phyloP scores from a whole-genome alignment of 2,888 invertebrate species.

The Spialia ferax region DNA sequence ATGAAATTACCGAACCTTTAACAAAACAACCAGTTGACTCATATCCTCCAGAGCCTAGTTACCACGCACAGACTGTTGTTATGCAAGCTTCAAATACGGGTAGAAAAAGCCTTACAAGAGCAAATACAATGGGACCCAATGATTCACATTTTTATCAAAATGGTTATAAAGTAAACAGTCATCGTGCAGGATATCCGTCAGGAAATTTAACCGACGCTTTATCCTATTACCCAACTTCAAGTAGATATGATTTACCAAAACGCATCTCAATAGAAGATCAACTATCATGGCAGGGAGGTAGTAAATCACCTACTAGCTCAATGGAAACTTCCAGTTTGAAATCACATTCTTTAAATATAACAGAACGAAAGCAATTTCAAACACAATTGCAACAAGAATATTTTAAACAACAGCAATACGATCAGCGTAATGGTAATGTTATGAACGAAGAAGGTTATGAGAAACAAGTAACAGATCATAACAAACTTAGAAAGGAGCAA shows the following conservation, averaged over 20 bases:
- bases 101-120: constrained; percentile 84
- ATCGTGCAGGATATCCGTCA: constrained; percentile 90
- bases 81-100: constrained; percentile 70
- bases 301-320: constrained; percentile 88
- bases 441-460: constrained; percentile 72
- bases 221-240: constrained; percentile 93
- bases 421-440: constrained; percentile 80
- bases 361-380: constrained; percentile 85
- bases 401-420: constrained; percentile 83
- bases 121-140: constrained; percentile 83
- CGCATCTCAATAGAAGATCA: constrained; percentile 88
- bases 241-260: constrained; percentile 86
- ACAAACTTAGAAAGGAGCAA: constrained; percentile 74
- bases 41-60: constrained; percentile 85
- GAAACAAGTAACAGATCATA: constrained; percentile 66
- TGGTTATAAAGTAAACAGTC: constrained; percentile 89
- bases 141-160: constrained; percentile 87
- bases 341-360: constrained; percentile 86
- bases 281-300: constrained; percentile 86
- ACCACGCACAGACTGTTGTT: constrained; percentile 86
- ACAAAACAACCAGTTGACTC: constrained; percentile 68
- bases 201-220: constrained; percentile 93
- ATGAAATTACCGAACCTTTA: constrained; percentile 77
- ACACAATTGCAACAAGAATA: constrained; percentile 85
- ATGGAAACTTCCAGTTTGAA: constrained; percentile 85